A percentile compares a stretch with the other conserved stretches of the same genome.
Conservation (phyloP, 1,140 invertebrate species). For the Caenorhabditis elegans region WBcel235 BX284605.5:3804001-3804500, state of each 20-base stretch:
- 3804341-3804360: conserved; percentile 61
- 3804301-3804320: background rate
- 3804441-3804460: conserved; percentile 14
- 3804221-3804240: conserved; percentile 56
- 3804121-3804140: conserved; percentile 58
- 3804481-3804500: conserved; percentile 2
- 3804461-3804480: background rate
- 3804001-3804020: conserved; percentile 51
- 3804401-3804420: conserved; percentile 47
- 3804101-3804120: conserved; percentile 50
- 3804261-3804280: conserved; percentile 51
- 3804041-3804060: conserved; percentile 49
- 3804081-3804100: conserved; percentile 54
- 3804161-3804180: conserved; percentile 39
- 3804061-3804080: conserved; percentile 44
- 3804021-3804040: conserved; percentile 43
- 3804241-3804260: conserved; percentile 55
- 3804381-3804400: conserved; percentile 46
- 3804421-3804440: conserved; percentile 49
- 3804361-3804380: conserved; percentile 57
- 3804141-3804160: conserved; percentile 54
- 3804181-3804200: conserved; percentile 44
- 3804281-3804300: conserved; percentile 30
- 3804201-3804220: conserved; percentile 49
- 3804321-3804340: conserved; percentile 56